Evolutionary conservation across 2,113 vertebrate species (phyloP).

Genomic region (Anoplopoma fimbria): DNA sequence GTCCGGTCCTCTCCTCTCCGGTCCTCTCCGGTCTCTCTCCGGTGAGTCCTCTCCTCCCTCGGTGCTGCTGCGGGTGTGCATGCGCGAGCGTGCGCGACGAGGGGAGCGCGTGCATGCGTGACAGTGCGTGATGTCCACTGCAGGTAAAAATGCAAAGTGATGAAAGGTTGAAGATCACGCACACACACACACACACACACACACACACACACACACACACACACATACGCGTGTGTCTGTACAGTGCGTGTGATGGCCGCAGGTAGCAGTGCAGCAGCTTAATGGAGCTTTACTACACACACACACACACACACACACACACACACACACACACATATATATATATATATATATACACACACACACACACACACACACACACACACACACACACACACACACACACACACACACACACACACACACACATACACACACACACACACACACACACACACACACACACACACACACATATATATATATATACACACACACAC

Average conservation of each 20-base stretch:
- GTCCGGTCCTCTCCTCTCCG: conserved; percentile 20
- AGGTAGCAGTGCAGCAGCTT: conserved; percentile 52
- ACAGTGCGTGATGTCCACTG: conserved; percentile 63
- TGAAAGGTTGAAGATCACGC: conserved; percentile 52
- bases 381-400: too few relatives aligned
- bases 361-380: too few relatives aligned
- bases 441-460: too few relatives aligned
- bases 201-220: conserved; percentile 18
- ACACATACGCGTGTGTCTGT: not conserved
- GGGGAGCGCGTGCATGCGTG: not conserved
- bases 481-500: too few relatives aligned
- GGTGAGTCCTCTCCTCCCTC: conserved; percentile 38
- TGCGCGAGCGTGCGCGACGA: conserved; percentile 8
- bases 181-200: not conserved
- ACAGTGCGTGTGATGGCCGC: conserved; percentile 4
- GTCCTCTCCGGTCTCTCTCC: conserved; percentile 42
- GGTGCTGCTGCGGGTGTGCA: conserved; percentile 46
- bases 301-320: too few relatives aligned
- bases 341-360: too few relatives aligned
- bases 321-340: too few relatives aligned
- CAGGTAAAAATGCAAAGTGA: conserved; percentile 70
- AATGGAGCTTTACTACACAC: conserved; percentile 64
- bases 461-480: too few relatives aligned
- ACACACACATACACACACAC: too few relatives aligned
- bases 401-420: too few relatives aligned